Base-by-base conservation (phyloP, 2,113 vertebrate genomes). In the Ciconia maguari region DNA sequence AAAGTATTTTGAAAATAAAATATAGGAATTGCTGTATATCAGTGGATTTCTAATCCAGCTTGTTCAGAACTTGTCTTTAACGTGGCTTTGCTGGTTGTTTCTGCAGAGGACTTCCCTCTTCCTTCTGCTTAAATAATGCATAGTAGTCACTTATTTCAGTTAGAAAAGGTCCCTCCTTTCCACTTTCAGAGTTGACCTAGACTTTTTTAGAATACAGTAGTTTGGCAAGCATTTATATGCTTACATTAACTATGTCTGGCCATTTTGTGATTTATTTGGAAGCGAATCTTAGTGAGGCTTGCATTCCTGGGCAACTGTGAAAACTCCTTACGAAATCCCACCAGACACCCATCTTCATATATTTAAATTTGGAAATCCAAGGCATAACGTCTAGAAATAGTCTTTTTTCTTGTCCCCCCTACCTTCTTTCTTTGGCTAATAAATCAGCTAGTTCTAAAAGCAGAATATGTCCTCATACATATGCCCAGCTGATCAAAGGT, bases 271-370 rank as follows among this genome's bases (percentile, higher is more conserved):
- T 89, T 68, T 58, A 55, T 58, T 68, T 95, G 52, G 68, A 74
- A 86, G 41, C 7, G 1, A 54, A 24, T 61, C 60, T 79, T 36
- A 34, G 13, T 51, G 72, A 75, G 27, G 10, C 26, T 85, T 76
- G 27, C 10, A 5, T 89, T 87, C 12, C 65, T 76, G 26, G 11
- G 74, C 21, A 76, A 10, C 55, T 87, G 20, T 3, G 2, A 70
- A 82, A 87, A 27, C 32, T 52, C n/a, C 7, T 1, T 48, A 3
- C 0, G 0, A 79, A 69, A 84, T 86, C 54, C 36, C 58, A 66
- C 10, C 26, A 42, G 48, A 34, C 42, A 27, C 38, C 27, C 22
- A 30, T 55, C 32, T 61, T 89, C 14, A 10, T 10, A 3, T 64
- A 13, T 68, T 87, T 89, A 44, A 51, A 74, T 72, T 46, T 69